phyloP scores from a whole-genome alignment of 1,140 invertebrate species.

The Stegodyphus mimosarum region DNA sequence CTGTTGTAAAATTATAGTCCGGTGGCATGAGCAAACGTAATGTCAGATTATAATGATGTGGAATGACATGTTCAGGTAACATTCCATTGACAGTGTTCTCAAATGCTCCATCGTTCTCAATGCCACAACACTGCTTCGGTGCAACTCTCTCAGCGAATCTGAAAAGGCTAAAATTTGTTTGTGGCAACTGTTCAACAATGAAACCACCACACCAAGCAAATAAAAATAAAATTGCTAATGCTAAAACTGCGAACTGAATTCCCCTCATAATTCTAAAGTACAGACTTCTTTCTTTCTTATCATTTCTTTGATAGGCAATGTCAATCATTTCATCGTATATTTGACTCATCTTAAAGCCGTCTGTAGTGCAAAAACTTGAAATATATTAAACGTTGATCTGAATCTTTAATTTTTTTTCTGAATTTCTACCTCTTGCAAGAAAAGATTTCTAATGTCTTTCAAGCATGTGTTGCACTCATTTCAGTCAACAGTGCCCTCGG shows the following conservation, averaged over 20 bases:
- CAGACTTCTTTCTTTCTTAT: neutral
- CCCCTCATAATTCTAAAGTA: neutral
- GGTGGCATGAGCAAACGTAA: conserved; percentile 38
- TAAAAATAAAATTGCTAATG: too few relatives aligned
- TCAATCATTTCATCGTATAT: too few relatives aligned
- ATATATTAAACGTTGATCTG: too few relatives aligned
- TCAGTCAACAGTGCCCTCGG: too few relatives aligned
- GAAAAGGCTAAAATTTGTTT: neutral
- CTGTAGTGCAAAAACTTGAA: too few relatives aligned
- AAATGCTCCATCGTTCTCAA: neutral
- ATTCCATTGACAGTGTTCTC: neutral
- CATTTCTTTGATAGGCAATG: too few relatives aligned
- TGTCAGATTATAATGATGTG: conserved; percentile 39
- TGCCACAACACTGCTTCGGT: neutral
- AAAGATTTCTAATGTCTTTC: too few relatives aligned
- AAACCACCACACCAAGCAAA: neutral
- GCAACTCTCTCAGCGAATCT: neutral
- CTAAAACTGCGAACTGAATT: neutral
- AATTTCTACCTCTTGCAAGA: too few relatives aligned
- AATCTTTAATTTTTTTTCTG: too few relatives aligned
- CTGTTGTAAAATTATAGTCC: conserved; percentile 34
- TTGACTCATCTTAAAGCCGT: too few relatives aligned
- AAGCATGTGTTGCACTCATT: too few relatives aligned
- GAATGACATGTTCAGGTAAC: conserved; percentile 21
- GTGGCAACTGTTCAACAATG: neutral